Evolutionary conservation across 1,140 invertebrate genomes (phyloP).

Genomic region (Argopecten irradians): DNA sequence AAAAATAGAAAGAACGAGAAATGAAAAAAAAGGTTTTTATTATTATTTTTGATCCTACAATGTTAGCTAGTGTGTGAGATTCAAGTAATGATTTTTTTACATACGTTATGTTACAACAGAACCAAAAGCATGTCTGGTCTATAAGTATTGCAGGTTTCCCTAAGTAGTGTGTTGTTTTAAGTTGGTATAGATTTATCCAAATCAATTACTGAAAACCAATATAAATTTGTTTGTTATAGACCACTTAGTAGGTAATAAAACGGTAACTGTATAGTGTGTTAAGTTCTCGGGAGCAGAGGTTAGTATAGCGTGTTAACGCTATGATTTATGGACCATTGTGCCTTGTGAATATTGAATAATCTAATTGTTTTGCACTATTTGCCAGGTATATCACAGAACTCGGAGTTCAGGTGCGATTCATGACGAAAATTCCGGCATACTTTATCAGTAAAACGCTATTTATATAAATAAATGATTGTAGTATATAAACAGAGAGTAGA

Average conservation of each 20-base stretch:
- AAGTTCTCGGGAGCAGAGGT: background rate
- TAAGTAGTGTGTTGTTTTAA: no score
- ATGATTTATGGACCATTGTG: background rate
- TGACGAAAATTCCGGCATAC: background rate
- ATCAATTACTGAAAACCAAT: background rate
- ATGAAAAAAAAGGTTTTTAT: no score
- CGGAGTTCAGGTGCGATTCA: background rate
- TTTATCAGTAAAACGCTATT: background rate
- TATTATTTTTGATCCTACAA: no score
- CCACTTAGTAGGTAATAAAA: constrained; percentile 3
- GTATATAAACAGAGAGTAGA: background rate
- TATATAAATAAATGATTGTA: constrained; percentile 19
- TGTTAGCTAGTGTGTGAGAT: no score
- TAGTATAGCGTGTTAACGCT: background rate
- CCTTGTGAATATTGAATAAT: constrained; percentile 18
- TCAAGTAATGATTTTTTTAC: no score
- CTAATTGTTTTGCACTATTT: background rate
- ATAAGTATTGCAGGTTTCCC: no score
- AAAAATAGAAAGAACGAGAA: no score
- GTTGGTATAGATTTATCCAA: no score
- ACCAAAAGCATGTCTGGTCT: no score
- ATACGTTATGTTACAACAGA: no score
- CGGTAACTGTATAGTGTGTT: background rate
- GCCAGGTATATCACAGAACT: background rate
- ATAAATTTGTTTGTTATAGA: background rate